Base-by-base conservation (phyloP, 2,113 vertebrate genomes). In the Malurus cyaneus region DNA sequence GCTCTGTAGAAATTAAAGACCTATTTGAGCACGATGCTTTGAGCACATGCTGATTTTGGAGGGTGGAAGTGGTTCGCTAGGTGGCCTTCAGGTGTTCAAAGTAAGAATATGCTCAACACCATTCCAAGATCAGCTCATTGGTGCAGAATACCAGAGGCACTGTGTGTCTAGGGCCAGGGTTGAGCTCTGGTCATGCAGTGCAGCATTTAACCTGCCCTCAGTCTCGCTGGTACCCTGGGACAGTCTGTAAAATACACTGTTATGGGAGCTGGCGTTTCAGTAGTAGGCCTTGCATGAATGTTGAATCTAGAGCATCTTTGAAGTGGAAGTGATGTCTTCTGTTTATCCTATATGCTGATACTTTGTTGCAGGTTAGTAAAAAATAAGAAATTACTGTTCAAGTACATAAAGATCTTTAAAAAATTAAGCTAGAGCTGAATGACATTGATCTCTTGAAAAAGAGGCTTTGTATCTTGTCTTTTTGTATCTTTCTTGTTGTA, bases 91-190 rank as follows among this genome's bases (percentile, higher is more conserved):
- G 14, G 11, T n/a, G 39, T 78, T 25, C 11, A 7, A 36, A 10
- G 14, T 10, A 42, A 29, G 25, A 77, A 70, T 4, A 17, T 0
- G 2, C 32, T 92, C 6, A 11, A 36, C 0, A 0, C 10, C 31
- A 6, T 82, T n/a, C 17, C n/a, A 11, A 39, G 65, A 32, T 32
- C 14, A 46, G 26, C 50, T 19, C 14, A 41, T 32, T 59, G n/a
- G 12, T 36, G 47, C 12, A 11, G 23, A 70, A 17, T 20, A 28
- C 49, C 44, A 11, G 12, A 81, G 39, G 15, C 2, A n/a, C 13
- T 20, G 52, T 14, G 5, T 8, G 36, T 14, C 41, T 15, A 24
- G 31, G 41, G 36, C 41, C 31, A 31, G n/a, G 18, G 44, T 2
- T 79, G 50, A 23, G 4, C 41, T 24, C 39, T 50, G n/a, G 23